Base-by-base conservation (phyloP, 2,797 vertebrate species). In the Falco biarmicus region DNA sequence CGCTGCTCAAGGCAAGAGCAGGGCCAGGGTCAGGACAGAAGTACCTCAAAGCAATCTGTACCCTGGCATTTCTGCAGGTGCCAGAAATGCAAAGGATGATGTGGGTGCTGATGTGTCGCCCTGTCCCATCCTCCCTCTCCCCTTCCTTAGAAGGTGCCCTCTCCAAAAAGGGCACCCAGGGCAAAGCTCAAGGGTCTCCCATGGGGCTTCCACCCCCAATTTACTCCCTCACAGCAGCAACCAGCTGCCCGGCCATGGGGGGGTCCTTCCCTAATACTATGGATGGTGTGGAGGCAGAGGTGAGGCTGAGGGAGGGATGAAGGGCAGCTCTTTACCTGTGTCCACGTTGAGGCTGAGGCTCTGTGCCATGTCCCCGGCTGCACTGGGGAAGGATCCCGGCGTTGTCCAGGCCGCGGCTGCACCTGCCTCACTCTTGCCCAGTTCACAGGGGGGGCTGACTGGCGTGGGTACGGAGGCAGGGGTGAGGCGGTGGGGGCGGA, bases 291-390 rank as follows among this genome's bases (percentile, higher is more conserved):
- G 63, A 59, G 14, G 19, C 32, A 25, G 51, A 47, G 29, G 5
- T 12, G 10, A 43, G 41, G 24, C 71, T 31, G 34, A 31, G 26
- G 2, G 25, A 61, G 19, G 16, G 8, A 13, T 21, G 0, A 1
- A n/a, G 41, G 41, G 50, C 39, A 68, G 32, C 37, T 69, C 10
- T 68, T 98, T 98, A 99, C 99, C 99, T 99, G 99, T 95, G 31
- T 99, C 99, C 97, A 99, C 98, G 86, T 99, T 99, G 97, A 99
- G 98, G 97, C 99, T 96, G 11, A 99, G 97, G 56, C 98, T 97
- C 95, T 98, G 98, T 78, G 98, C 95, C 98, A 99, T 98, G 60
- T 99, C 99, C 9, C 98, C 98, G 0, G 99, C 95, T 0, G 99
- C 96, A 5, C 92, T 98, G 0, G 98, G 96, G 92, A 99, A 99